Evolutionary conservation across 2,888 invertebrate species (phyloP).

Genomic region (Monochamus alternatus): DNA sequence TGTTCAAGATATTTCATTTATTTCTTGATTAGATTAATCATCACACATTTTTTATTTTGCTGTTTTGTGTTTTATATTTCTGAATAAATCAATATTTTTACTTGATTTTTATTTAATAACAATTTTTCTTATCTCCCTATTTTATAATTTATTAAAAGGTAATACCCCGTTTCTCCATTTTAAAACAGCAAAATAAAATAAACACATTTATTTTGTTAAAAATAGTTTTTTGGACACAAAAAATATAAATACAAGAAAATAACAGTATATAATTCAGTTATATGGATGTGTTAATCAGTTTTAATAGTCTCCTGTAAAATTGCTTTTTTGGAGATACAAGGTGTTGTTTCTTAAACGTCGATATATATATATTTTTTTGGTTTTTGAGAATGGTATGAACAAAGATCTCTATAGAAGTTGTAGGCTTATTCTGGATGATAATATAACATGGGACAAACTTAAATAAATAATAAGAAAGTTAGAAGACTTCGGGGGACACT

Average conservation of each 20-base stretch:
- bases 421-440: too few relatives aligned
- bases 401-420: too few relatives aligned
- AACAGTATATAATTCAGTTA: not conserved
- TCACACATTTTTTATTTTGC: not conserved
- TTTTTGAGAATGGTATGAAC: too few relatives aligned
- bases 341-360: slow-evolving; percentile 23
- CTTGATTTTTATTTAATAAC: not conserved
- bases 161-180: slow-evolving; percentile 9
- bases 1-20: not conserved
- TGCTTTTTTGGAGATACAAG: slow-evolving; percentile 13
- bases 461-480: too few relatives aligned
- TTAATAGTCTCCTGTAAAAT: slow-evolving; percentile 12
- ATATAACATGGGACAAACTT: too few relatives aligned
- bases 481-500: too few relatives aligned
- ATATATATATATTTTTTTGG: too few relatives aligned
- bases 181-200: not conserved
- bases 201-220: not conserved
- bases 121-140: not conserved
- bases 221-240: not conserved
- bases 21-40: not conserved
- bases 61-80: not conserved
- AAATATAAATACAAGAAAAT: not conserved
- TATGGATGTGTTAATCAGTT: not conserved
- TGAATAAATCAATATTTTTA: not conserved
- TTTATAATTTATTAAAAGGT: slow-evolving; percentile 2